A percentile compares a stretch with the other conserved stretches of the same genome.
These are phyloP conservation scores for Dendroctonus ponderosae DNA, from an alignment of 1,140 invertebrate genomes.

Conservation along the genomic window DNA sequence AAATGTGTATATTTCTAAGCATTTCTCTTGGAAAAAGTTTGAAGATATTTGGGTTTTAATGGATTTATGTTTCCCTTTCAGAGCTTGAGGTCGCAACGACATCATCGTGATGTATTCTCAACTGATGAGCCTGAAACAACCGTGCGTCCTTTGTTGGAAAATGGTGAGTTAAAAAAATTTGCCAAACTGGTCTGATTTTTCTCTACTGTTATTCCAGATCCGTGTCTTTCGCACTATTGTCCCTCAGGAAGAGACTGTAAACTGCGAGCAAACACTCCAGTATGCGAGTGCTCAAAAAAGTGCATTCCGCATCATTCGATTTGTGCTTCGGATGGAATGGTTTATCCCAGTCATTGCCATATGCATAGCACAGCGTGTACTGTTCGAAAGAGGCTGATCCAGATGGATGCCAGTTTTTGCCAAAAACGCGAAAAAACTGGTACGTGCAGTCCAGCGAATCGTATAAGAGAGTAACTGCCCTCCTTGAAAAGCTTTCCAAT, in stretches of 20 bases:
- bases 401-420: conserved; percentile 57
- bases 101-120: conserved; percentile 12
- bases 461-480: background rate
- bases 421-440: conserved; percentile 50
- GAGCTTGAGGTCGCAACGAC: conserved; percentile 17
- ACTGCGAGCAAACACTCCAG: conserved; percentile 54
- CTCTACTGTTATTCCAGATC: conserved; percentile 52
- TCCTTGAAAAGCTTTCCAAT: background rate
- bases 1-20: too few species aligned
- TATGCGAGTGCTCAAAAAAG: conserved; percentile 64
- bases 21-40: background rate
- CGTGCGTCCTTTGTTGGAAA: conserved; percentile 13
- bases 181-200: background rate
- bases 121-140: conserved; percentile 9
- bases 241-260: conserved; percentile 67
- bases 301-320: conserved; percentile 63
- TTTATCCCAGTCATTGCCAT: conserved; percentile 76
- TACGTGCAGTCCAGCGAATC: background rate
- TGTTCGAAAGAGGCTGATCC: conserved; percentile 57
- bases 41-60: background rate
- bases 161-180: conserved; percentile 11
- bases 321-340: conserved; percentile 71
- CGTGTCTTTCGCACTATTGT: conserved; percentile 66
- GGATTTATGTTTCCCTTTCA: conserved; percentile 11
- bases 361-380: conserved; percentile 70